Evolutionary conservation across 2,888 invertebrate genomes (phyloP), one percentile per base, ranked within the genome.

Genomic region (Tipula vernalis): DNA sequence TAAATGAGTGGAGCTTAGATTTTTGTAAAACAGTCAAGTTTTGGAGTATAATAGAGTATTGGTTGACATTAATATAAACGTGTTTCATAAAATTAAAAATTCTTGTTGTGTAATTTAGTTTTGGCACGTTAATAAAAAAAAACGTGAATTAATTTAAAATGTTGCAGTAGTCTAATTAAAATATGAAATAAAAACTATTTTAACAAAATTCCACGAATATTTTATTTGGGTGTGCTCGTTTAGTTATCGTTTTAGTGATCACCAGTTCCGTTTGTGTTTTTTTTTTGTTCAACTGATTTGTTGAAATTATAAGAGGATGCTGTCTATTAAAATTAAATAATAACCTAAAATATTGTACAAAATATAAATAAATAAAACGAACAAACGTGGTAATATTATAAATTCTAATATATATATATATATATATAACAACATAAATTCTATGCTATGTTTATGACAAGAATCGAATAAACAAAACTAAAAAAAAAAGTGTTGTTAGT

Each of bases 251-350:
- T 71, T 71, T 71, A 71, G 28, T 71, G 71, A 1, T 28, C 18
- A 28, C 71, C 10, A 71, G 71, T 71, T 71, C 28, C 51, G 51
- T 51, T 51, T 71, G 28, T 71, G 18, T 51, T 51, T 13, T 51
- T 51, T 28, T 57, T 57, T 57, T 57, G 18, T 57, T 57, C 57
- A 15, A 57, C 57, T 71, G 71, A 71, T 71, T 71, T 28, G 71
- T 71, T n/a, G n/a, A 28, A 71, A 71, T 71, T 84, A 84, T 36
- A 41, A 84, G 84, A 84, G 84, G 84, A 84, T 84, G 84, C 41
- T 84, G 84, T 84, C 84, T 84, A 84, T 84, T 39, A 84, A 84
- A 39, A 84, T 84, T 84, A 84, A 84, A 84, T 41, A 39, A 84
- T 84, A 84, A 71, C 71, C 71, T 71, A 71, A 71, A 84, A 84